These are phyloP conservation scores for Tadarida brasiliensis DNA, from an alignment of 2,797 vertebrate species.

Conservation along the genomic window DNA sequence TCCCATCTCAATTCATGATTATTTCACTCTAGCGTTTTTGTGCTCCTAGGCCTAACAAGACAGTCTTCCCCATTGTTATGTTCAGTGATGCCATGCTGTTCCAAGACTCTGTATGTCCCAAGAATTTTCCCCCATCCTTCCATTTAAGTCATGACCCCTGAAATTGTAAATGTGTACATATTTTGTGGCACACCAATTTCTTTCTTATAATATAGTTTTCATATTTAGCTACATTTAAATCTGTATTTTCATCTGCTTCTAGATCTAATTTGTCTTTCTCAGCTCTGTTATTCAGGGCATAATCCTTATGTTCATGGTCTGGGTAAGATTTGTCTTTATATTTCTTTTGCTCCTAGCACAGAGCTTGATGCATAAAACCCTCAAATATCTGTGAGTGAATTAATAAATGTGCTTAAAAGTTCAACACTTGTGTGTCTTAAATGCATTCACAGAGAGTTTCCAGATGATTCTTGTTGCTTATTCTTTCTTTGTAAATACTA, in stretches of 20 bases:
- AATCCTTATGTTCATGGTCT: background rate
- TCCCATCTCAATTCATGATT: background rate
- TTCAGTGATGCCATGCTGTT: background rate
- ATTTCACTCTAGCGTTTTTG: background rate
- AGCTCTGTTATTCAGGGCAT: background rate
- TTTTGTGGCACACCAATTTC: background rate
- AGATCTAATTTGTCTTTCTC: background rate
- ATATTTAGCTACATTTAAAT: background rate
- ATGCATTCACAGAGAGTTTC: background rate
- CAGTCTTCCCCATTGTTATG: too few relatives aligned
- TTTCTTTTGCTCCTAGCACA: background rate
- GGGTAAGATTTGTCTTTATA: background rate
- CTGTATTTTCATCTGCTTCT: conserved; percentile 22
- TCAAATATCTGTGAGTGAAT: background rate
- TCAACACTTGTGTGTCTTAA: background rate
- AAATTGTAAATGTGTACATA: background rate
- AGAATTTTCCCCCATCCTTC: background rate
- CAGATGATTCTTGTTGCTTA: background rate
- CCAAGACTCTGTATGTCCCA: background rate
- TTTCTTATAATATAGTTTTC: background rate
- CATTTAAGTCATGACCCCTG: background rate
- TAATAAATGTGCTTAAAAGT: background rate
- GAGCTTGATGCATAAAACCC: background rate
- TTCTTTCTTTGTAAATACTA: background rate
- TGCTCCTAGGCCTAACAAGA: background rate